These are phyloP conservation scores for Muschampia plurimacula DNA, from an alignment of 2,888 invertebrate species.

Conservation along the genomic window DNA sequence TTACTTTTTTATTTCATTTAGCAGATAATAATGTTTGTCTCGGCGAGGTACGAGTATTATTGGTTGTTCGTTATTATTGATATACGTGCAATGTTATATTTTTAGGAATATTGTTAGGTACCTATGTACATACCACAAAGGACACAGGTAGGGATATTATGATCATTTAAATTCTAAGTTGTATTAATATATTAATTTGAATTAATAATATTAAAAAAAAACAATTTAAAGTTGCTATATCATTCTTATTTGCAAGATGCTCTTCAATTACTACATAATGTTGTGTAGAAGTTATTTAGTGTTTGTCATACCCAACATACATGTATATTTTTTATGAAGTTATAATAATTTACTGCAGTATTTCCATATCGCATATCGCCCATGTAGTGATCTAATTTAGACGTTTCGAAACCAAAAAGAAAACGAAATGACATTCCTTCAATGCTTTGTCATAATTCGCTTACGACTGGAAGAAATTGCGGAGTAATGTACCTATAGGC, in stretches of 20 bases:
- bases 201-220: too few relatives aligned
- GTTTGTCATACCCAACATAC: too few relatives aligned
- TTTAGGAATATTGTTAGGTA: too few relatives aligned
- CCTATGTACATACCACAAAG: neutral
- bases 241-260: too few relatives aligned
- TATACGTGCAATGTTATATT: neutral
- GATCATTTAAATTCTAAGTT: too few relatives aligned
- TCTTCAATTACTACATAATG: too few relatives aligned
- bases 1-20: constrained; percentile 39
- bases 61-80: neutral
- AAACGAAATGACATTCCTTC: neutral
- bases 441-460: constrained; percentile 16
- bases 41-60: neutral
- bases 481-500: constrained; percentile 49
- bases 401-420: constrained; percentile 8
- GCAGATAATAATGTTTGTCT: constrained; percentile 13
- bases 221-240: too few relatives aligned
- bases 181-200: too few relatives aligned
- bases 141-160: too few relatives aligned
- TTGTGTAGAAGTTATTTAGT: too few relatives aligned
- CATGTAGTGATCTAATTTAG: neutral
- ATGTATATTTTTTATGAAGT: neutral
- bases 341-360: neutral
- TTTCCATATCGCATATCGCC: neutral
- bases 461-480: constrained; percentile 26